Percentiles rank a stretch among this genome's conserved stretches.
Conservation (phyloP, 2,113 vertebrate genomes). For the Osmerus eperlanus region DNA sequence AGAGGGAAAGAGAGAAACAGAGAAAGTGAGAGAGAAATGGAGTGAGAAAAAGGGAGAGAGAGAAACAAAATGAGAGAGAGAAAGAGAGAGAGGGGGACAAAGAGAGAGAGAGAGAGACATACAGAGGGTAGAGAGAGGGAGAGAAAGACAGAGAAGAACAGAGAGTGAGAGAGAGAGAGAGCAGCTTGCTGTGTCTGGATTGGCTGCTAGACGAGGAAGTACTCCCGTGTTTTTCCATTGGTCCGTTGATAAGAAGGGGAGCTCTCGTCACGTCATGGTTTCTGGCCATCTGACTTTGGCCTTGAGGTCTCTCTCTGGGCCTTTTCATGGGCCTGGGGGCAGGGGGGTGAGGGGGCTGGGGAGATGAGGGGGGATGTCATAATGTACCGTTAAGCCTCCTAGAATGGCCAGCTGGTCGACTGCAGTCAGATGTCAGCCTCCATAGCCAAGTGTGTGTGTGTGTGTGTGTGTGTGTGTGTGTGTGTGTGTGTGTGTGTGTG, state of each 20-base stretch:
- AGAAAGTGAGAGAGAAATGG: conserved; percentile 18
- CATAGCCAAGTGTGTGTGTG: conserved; percentile 3
- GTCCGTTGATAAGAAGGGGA: conserved; percentile 19
- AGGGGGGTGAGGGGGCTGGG: not conserved
- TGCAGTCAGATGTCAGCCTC: conserved; percentile 44
- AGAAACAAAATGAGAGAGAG: conserved; percentile 1
- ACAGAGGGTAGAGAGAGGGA: conserved; percentile 40
- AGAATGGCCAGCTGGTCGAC: conserved; percentile 52
- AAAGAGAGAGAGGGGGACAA: conserved; percentile 16
- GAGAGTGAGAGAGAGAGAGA: not conserved
- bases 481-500: not conserved
- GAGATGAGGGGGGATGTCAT: conserved; percentile 24
- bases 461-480: conserved; percentile 13
- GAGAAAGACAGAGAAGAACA: conserved; percentile 28
- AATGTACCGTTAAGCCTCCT: conserved; percentile 34
- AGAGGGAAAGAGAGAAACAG: not conserved
- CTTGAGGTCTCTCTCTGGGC: conserved; percentile 29
- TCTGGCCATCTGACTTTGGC: conserved; percentile 47
- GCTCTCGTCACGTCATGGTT: conserved; percentile 43
- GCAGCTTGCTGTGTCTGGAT: too few relatives aligned
- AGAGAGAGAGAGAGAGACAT: conserved; percentile 38
- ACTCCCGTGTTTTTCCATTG: too few relatives aligned
- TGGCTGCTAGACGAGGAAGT: too few relatives aligned
- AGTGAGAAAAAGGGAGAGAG: conserved; percentile 2
- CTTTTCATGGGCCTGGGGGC: conserved; percentile 12